Evolutionary conservation across 2,113 vertebrate species (phyloP).

Genomic region (Clarias gariepinus): DNA sequence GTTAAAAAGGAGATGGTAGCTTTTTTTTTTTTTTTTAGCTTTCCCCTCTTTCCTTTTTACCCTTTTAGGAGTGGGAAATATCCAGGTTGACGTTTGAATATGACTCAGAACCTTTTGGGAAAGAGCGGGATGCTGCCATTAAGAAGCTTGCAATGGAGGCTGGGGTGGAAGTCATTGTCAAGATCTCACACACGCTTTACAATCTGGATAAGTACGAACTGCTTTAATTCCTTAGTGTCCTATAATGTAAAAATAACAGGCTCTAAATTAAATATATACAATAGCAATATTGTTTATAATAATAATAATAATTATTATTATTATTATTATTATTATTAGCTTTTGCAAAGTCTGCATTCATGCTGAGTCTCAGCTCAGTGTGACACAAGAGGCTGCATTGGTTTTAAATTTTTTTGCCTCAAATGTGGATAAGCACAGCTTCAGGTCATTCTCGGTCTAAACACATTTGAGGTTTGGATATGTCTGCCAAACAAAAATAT

Average conservation of each 20-base stretch:
- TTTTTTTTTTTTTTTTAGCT: neutral
- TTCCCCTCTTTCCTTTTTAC: neutral
- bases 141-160: constrained; percentile 78
- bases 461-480: too few relatives aligned
- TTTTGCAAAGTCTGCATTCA: too few relatives aligned
- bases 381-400: too few relatives aligned
- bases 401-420: too few relatives aligned
- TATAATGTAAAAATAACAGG: neutral
- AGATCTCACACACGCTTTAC: constrained; percentile 77
- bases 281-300: neutral
- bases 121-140: constrained; percentile 76
- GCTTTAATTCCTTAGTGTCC: neutral
- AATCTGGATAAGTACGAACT: constrained; percentile 73
- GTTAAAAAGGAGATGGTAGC: neutral
- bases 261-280: neutral
- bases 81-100: constrained; percentile 77
- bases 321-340: too few relatives aligned
- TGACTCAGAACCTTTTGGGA: constrained; percentile 76
- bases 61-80: constrained; percentile 76
- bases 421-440: too few relatives aligned
- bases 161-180: constrained; percentile 75
- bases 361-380: too few relatives aligned
- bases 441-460: too few relatives aligned
- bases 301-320: too few relatives aligned
- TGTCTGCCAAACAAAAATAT: too few relatives aligned